Conservation (phyloP, 2,797 vertebrate species). For the Stomatorhinus walkeri region DNA sequence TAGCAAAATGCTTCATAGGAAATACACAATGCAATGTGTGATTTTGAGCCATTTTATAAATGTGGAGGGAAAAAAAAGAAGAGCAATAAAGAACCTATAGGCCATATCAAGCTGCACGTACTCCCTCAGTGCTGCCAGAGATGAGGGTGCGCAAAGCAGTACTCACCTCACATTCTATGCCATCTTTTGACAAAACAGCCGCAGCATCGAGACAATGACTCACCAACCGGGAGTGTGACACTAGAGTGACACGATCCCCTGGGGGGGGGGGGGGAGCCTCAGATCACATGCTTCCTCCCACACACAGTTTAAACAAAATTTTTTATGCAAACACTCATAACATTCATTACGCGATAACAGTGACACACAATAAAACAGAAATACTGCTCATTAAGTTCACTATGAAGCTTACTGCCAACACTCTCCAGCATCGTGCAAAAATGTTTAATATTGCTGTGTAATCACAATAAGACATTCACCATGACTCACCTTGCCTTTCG, state of each 20-base stretch:
- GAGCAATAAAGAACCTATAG: too few relatives aligned
- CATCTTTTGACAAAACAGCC: slow-evolving; percentile 82
- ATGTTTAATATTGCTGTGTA: not conserved
- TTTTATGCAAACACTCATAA: not conserved
- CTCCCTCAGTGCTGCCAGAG: not conserved
- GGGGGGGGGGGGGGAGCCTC: not conserved
- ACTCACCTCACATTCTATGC: slow-evolving; percentile 87
- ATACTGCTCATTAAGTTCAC: not conserved
- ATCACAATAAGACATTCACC: not conserved
- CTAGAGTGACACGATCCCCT: slow-evolving; percentile 80
- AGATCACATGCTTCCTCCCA: not conserved
- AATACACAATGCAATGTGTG: not conserved
- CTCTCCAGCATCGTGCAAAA: not conserved
- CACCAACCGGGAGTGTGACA: slow-evolving; percentile 80
- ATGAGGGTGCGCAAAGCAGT: not conserved
- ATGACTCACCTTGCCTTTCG: slow-evolving; percentile 76
- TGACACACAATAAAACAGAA: not conserved
- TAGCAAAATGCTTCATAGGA: not conserved
- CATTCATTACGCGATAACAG: not conserved
- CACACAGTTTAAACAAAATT: not conserved
- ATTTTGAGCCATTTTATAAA: not conserved
- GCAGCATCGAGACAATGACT: slow-evolving; percentile 86
- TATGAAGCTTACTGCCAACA: not conserved
- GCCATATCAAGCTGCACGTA: not conserved
- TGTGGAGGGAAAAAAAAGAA: not conserved